These are phyloP conservation scores for Neelides folsomi DNA, from an alignment of 2,888 invertebrate genomes.

Conservation along the genomic window DNA sequence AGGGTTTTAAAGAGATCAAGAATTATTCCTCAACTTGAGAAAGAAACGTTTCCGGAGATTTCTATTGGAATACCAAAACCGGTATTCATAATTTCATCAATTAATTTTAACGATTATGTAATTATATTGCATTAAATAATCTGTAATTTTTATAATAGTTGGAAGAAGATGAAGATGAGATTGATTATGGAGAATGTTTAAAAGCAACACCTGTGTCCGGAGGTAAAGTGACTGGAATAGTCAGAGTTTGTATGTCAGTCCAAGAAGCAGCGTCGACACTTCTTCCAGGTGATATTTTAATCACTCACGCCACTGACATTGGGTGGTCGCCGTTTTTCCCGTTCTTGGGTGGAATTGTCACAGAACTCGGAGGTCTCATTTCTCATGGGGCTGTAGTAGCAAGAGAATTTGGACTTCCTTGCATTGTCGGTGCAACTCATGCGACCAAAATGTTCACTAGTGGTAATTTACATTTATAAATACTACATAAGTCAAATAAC, in stretches of 20 bases:
- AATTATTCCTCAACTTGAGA: conserved; percentile 47
- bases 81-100: too few species aligned
- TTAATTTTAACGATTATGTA: too few species aligned
- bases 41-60: conserved; percentile 52
- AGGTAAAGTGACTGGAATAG: conserved; percentile 24
- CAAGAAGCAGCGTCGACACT: conserved; percentile 21
- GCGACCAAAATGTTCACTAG: conserved; percentile 55
- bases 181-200: conserved; percentile 23
- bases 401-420: conserved; percentile 68
- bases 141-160: conserved; percentile 4
- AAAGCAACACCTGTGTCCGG: conserved; percentile 28
- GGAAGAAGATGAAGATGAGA: conserved; percentile 13
- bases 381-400: conserved; percentile 76
- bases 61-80: conserved; percentile 40
- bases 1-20: conserved; percentile 50
- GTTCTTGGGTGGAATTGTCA: conserved; percentile 59
- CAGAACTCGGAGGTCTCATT: conserved; percentile 67
- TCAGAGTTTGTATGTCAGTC: conserved; percentile 27
- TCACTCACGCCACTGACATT: conserved; percentile 64
- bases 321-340: conserved; percentile 79
- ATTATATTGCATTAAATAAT: too few species aligned
- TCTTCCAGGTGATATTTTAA: conserved; percentile 54
- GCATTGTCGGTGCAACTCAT: conserved; percentile 57
- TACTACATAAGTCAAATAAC: conserved; percentile 2
- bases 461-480: conserved; percentile 39